These are phyloP conservation scores for Galeruca laticollis DNA, from an alignment of 2,888 invertebrate species.

Conservation along the genomic window DNA sequence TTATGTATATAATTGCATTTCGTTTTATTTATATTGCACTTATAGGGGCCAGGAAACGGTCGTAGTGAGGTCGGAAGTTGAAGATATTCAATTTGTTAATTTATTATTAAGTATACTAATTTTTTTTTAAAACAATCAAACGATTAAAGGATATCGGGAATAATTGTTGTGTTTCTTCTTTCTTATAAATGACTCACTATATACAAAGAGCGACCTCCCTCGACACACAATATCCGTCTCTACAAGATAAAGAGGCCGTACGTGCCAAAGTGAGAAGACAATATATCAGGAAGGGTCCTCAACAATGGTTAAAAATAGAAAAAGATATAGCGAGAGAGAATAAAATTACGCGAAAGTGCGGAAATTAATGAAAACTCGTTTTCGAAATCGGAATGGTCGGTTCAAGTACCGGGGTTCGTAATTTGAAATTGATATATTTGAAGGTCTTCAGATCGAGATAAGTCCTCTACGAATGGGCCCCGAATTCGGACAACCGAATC, in stretches of 20 bases:
- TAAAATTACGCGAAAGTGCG: conserved; percentile 26
- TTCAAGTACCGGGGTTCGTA: conserved; percentile 11
- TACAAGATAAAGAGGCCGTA: conserved; percentile 20
- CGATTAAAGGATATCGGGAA: too few relatives aligned
- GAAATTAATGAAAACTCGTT: conserved; percentile 28
- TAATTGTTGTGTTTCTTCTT: too few relatives aligned
- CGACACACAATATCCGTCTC: conserved; percentile 51
- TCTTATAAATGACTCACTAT: conserved; percentile 17
- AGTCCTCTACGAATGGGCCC: conserved; percentile 32
- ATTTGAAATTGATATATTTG: conserved; percentile 41
- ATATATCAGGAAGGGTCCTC: conserved; percentile 27
- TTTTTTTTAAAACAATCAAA: too few relatives aligned
- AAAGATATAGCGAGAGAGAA: conserved; percentile 29
- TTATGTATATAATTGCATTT: conserved; percentile 30
- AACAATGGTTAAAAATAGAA: conserved; percentile 38
- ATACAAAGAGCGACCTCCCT: conserved; percentile 45
- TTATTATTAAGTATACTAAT: neutral
- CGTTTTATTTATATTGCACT: conserved; percentile 36
- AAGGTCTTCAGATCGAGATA: conserved; percentile 38
- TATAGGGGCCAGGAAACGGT: conserved; percentile 24
- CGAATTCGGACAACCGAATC: conserved; percentile 38
- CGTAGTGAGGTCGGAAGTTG: conserved; percentile 2
- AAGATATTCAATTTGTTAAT: neutral
- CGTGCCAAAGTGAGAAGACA: conserved; percentile 32
- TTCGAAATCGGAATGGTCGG: conserved; percentile 5